Conservation (phyloP, 2,797 vertebrate species). For the Anguilla marmorata region DNA sequence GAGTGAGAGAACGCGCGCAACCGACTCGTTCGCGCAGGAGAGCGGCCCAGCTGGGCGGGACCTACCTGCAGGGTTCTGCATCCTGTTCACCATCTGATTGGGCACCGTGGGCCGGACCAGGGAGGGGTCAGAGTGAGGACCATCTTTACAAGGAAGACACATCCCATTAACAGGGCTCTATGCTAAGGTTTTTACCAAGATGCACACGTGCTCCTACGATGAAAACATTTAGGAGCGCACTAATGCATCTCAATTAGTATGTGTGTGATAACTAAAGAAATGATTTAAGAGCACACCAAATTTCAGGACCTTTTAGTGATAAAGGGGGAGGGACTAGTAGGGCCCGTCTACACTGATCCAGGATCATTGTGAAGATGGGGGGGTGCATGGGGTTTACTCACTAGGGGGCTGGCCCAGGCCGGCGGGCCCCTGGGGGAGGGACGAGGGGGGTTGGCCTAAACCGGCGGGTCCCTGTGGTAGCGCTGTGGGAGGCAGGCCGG, state of each 20-base stretch:
- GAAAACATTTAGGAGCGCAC: too few species aligned
- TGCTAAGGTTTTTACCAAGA: background rate
- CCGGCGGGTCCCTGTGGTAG: conserved; percentile 70
- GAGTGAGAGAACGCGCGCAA: background rate
- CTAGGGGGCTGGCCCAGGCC: conserved; percentile 68
- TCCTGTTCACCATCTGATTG: conserved; percentile 90
- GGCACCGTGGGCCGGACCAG: conserved; percentile 86
- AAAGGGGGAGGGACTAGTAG: background rate
- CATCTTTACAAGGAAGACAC: conserved; percentile 70
- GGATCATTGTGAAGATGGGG: background rate
- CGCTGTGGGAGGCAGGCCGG: conserved; percentile 70
- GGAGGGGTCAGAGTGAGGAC: conserved; percentile 83
- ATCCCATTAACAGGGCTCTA: background rate
- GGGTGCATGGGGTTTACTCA: conserved; percentile 64
- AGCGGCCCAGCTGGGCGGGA: background rate
- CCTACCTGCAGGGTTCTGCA: conserved; percentile 75
- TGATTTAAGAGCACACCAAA: too few species aligned
- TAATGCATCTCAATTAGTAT: too few species aligned
- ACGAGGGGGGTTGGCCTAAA: conserved; percentile 63
- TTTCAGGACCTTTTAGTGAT: background rate
- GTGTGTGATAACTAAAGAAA: too few species aligned
- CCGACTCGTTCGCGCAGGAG: too few species aligned
- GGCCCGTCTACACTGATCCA: too few species aligned
- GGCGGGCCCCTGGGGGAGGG: conserved; percentile 70
- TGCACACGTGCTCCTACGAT: too few species aligned